Evolutionary conservation across 2,797 vertebrate genomes (phyloP).

Genomic region (Enteromius fasciolatus): DNA sequence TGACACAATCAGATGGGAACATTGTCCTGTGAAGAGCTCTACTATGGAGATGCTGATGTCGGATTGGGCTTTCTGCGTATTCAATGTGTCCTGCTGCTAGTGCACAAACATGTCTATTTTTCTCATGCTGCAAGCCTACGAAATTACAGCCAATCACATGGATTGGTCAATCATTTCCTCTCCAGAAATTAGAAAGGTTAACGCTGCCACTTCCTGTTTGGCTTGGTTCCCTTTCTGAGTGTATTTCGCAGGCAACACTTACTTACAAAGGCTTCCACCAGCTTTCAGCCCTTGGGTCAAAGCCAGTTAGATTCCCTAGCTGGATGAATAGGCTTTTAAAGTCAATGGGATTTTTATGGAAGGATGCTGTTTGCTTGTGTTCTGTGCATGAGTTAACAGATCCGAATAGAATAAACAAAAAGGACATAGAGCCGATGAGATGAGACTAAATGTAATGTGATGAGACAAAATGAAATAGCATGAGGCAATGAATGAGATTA

Average conservation of each 20-base stretch:
- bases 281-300: constrained; percentile 23
- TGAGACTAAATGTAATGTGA: background rate
- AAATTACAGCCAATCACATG: background rate
- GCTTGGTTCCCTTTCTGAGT: constrained; percentile 2
- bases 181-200: constrained; percentile 32
- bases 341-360: constrained; percentile 38
- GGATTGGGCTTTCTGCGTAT: background rate
- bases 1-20: constrained; percentile 11
- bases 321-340: constrained; percentile 42
- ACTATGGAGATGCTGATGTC: background rate
- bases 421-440: background rate
- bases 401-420: background rate
- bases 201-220: constrained; percentile 42
- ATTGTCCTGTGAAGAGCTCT: background rate
- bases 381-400: too few species aligned
- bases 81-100: background rate
- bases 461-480: background rate
- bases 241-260: constrained; percentile 31
- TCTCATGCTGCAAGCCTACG: background rate
- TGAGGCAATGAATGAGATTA: background rate
- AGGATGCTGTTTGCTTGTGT: constrained; percentile 1
- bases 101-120: constrained; percentile 8
- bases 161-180: constrained; percentile 17
- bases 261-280: constrained; percentile 9
- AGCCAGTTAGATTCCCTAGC: constrained; percentile 18